Evolutionary conservation across 2,888 invertebrate genomes (phyloP), one percentile per base, ranked within the genome.

Genomic region (Dichetophora obliterata): DNA sequence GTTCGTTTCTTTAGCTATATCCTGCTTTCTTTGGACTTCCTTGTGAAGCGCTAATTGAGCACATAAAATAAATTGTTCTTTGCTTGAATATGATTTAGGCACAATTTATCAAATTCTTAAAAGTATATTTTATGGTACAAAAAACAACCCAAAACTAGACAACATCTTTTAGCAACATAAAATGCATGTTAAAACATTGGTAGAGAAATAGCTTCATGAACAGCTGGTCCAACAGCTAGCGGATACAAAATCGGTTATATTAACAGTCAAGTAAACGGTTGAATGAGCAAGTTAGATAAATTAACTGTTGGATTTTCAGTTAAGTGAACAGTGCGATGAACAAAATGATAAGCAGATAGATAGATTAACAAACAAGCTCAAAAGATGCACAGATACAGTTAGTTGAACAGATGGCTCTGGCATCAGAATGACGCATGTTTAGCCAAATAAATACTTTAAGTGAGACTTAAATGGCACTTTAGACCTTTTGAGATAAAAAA

Each of bases 41-140:
- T 65, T 65, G 54, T 74, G 65, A 65, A 37, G 54, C 52, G 52
- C 48, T 61, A 72, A 72, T 61, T 72, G 59, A 72, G 61, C 72
- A 72, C 61, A 59, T 59, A 72, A 72, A 72, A 72, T 72, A 61
- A 48, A 59, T 24, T 22, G 61, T 72, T 61, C n/a, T 24, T 54
- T 66, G 31, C 54, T 19, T 19, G 19, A 5, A 6, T 16, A 65
- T 52, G 61, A 43, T 24, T 59, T 4, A 57, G 59, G 4, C 24
- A 43, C 16, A 71, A 54, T 43, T 59, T 22, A 59, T 48, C 22
- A 59, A 59, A 61, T 72, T 72, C 61, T 43, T 31, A 52, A 31
- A 52, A 31, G 69, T 16, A n/a, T 69, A n/a, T n/a, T 27, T 34
- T 52, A 24, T 54, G 14, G 43, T 16, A n/a, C 8, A 63, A 31